Evolutionary conservation across 2,888 invertebrate species (phyloP).

Genomic region (Dynastes tityus): DNA sequence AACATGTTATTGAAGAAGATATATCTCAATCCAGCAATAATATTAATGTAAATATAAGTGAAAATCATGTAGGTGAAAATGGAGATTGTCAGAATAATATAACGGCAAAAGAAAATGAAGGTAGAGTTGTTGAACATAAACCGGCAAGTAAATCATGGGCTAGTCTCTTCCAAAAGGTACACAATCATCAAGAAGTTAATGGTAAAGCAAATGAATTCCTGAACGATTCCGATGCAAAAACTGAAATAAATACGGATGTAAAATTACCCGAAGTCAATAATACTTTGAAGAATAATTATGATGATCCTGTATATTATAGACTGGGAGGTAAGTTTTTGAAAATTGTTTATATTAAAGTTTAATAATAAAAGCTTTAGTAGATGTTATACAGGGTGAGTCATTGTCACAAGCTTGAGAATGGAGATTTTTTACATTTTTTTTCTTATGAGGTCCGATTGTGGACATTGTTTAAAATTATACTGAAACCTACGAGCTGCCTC

Average conservation of each 20-base stretch:
- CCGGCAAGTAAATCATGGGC: slow-evolving; percentile 77
- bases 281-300: slow-evolving; percentile 67
- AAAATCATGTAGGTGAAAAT: slow-evolving; percentile 24
- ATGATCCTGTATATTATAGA: slow-evolving; percentile 80
- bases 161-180: slow-evolving; percentile 72
- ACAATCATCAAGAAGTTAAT: slow-evolving; percentile 58
- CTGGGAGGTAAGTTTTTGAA: slow-evolving; percentile 77
- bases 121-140: slow-evolving; percentile 34
- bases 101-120: slow-evolving; percentile 22
- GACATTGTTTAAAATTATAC: no score
- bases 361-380: no score
- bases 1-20: slow-evolving; percentile 7
- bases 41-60: slow-evolving; percentile 9
- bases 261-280: slow-evolving; percentile 45
- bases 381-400: no score
- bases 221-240: slow-evolving; percentile 7
- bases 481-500: no score
- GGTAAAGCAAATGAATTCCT: slow-evolving; percentile 54
- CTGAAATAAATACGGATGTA: slow-evolving; percentile 21
- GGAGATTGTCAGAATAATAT: slow-evolving; percentile 13
- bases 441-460: no score
- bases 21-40: slow-evolving; percentile 30
- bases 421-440: no score
- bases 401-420: no score
- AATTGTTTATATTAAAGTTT: not conserved